phyloP scores from a whole-genome alignment of 2,888 invertebrate genomes.

The Drosophila gaucha region DNA sequence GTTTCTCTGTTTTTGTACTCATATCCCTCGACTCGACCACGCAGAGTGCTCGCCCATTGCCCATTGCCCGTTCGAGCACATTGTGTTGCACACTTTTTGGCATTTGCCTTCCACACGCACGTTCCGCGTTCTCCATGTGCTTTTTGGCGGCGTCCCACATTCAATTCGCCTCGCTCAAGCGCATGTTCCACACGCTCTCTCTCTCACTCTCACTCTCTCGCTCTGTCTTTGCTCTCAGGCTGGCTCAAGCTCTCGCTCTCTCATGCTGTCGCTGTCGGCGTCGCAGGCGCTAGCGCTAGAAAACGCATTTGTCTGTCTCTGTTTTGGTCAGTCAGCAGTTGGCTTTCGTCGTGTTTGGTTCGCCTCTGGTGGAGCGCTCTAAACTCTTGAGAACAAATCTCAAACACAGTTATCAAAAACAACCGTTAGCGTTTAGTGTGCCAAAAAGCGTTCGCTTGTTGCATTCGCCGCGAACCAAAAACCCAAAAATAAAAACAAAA shows the following conservation, averaged over 20 bases:
- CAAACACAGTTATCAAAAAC: slow-evolving; percentile 25
- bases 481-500: slow-evolving; percentile 3
- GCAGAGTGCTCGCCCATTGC: slow-evolving; percentile 44
- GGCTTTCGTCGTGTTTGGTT: slow-evolving; percentile 83
- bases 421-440: slow-evolving; percentile 51
- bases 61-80: slow-evolving; percentile 56
- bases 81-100: slow-evolving; percentile 80
- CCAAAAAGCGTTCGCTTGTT: slow-evolving; percentile 55
- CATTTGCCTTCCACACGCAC: slow-evolving; percentile 77
- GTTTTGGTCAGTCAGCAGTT: slow-evolving; percentile 86
- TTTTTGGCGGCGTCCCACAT: slow-evolving; percentile 77
- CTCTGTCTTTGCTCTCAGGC: slow-evolving; percentile 26
- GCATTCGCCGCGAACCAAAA: slow-evolving; percentile 46
- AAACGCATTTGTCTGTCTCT: slow-evolving; percentile 84
- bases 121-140: slow-evolving; percentile 70
- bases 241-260: slow-evolving; percentile 26
- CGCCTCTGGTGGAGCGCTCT: slow-evolving; percentile 62
- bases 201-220: slow-evolving; percentile 14
- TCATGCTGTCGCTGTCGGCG: slow-evolving; percentile 47
- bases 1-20: slow-evolving; percentile 84
- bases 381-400: slow-evolving; percentile 34
- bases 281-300: slow-evolving; percentile 64
- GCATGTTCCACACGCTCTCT: slow-evolving; percentile 36
- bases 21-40: slow-evolving; percentile 70
- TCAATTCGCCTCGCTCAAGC: slow-evolving; percentile 38